Percentiles rank a stretch among this genome's conserved stretches.
Evolutionary conservation across 2,113 vertebrate species (phyloP).

Genomic region (Lepus timidus): DNA sequence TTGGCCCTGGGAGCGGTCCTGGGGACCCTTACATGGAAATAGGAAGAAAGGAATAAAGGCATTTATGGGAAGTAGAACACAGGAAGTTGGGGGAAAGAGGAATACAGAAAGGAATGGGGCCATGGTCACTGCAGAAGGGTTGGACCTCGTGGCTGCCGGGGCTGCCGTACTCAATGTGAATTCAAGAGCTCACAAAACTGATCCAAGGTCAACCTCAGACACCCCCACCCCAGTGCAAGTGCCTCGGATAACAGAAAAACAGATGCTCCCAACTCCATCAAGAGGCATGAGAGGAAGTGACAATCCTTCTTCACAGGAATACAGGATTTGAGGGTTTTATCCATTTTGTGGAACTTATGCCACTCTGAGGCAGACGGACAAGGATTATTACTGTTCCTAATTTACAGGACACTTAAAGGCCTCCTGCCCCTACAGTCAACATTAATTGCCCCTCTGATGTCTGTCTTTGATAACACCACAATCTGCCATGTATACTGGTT

Average conservation of each 20-base stretch:
- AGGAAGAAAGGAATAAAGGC: neutral
- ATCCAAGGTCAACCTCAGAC: neutral
- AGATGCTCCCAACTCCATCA: neutral
- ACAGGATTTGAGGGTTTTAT: neutral
- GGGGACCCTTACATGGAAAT: neutral
- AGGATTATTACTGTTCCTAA: neutral
- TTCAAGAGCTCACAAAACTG: neutral
- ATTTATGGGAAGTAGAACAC: neutral
- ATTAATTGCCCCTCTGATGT: neutral
- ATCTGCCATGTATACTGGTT: neutral
- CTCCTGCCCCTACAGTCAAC: neutral
- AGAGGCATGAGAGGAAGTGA: neutral
- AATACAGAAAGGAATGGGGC: neutral
- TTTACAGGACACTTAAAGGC: neutral
- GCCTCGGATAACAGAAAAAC: neutral
- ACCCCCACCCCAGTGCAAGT: neutral
- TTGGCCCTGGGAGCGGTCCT: neutral
- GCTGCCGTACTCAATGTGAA: neutral
- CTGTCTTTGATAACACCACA: neutral
- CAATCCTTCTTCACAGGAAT: neutral
- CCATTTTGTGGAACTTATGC: neutral
- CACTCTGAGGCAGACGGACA: neutral
- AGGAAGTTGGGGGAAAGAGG: neutral
- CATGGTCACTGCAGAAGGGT: neutral
- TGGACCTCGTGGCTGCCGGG: neutral